Conservation (phyloP, 2,888 invertebrate genomes). For the Cabera pusaria region DNA sequence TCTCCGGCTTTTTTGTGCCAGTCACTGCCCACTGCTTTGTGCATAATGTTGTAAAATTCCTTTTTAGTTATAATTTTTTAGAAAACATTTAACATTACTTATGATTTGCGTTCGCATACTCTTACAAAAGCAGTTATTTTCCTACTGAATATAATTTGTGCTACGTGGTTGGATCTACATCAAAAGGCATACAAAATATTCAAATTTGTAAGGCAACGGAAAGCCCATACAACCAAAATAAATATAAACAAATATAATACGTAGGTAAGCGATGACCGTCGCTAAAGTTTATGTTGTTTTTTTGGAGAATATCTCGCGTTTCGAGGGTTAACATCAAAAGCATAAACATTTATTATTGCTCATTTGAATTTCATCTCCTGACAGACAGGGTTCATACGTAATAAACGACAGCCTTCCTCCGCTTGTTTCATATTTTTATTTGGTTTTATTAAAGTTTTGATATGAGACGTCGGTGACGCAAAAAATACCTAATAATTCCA, state of each 20-base stretch:
- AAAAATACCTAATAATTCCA: too few relatives aligned
- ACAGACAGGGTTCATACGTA: conserved; percentile 65
- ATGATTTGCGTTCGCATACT: too few relatives aligned
- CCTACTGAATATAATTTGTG: too few relatives aligned
- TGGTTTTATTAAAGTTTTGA: conserved; percentile 28
- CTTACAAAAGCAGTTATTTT: too few relatives aligned
- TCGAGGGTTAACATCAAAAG: conserved; percentile 61
- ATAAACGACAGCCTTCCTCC: conserved; percentile 45
- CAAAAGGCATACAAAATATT: too few relatives aligned
- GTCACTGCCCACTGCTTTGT: too few relatives aligned
- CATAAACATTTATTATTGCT: conserved; percentile 65
- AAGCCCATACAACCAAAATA: conserved; percentile 16
- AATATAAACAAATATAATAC: conserved; percentile 10
- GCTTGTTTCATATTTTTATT: too few relatives aligned
- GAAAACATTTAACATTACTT: too few relatives aligned
- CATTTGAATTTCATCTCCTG: conserved; percentile 73
- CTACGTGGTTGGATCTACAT: too few relatives aligned
- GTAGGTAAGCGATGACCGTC: conserved; percentile 17
- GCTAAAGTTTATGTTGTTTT: conserved; percentile 20
- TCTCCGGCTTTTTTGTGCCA: too few relatives aligned
- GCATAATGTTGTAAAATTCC: conserved; percentile 1
- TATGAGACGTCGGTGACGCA: conserved; percentile 9
- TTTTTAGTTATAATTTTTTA: conserved; percentile 1
- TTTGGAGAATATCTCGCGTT: conserved; percentile 25
- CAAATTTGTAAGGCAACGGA: too few relatives aligned